These are phyloP conservation scores for Hofmannophila pseudospretella DNA, from an alignment of 2,888 invertebrate species.

Conservation along the genomic window DNA sequence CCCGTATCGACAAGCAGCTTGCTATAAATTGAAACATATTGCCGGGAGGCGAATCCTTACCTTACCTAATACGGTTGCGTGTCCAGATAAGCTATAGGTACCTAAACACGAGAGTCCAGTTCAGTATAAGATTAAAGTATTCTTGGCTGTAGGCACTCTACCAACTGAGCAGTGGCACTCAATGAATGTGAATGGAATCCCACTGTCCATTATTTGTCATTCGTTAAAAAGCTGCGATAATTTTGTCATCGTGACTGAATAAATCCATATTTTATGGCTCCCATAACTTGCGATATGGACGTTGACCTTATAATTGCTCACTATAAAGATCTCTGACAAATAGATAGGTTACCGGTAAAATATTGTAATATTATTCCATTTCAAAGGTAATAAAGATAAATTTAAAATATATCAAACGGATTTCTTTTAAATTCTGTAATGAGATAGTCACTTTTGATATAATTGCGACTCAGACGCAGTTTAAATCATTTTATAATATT, in stretches of 20 bases:
- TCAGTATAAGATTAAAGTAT: too few species aligned
- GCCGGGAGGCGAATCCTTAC: constrained; percentile 56
- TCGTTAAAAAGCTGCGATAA: constrained; percentile 1
- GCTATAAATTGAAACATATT: constrained; percentile 75
- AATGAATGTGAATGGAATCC: constrained; percentile 16
- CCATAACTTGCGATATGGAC: neutral
- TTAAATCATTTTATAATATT: too few species aligned
- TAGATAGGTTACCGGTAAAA: neutral
- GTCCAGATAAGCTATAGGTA: constrained; percentile 4
- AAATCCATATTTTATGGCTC: constrained; percentile 3
- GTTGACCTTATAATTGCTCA: constrained; percentile 8
- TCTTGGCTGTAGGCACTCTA: too few species aligned
- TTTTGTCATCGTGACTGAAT: neutral
- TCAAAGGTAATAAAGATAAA: too few species aligned
- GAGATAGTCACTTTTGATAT: too few species aligned
- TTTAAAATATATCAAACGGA: too few species aligned
- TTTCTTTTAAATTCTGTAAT: too few species aligned
- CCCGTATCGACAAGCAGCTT: constrained; percentile 71
- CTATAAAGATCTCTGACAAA: neutral
- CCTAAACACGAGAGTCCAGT: too few species aligned
- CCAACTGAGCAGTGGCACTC: too few species aligned
- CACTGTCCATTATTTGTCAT: constrained; percentile 24
- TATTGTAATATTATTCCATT: neutral
- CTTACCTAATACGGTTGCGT: constrained; percentile 30
- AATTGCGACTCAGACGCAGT: too few species aligned